phyloP scores from a whole-genome alignment of 2,888 invertebrate genomes.

The Acleris holmiana region DNA sequence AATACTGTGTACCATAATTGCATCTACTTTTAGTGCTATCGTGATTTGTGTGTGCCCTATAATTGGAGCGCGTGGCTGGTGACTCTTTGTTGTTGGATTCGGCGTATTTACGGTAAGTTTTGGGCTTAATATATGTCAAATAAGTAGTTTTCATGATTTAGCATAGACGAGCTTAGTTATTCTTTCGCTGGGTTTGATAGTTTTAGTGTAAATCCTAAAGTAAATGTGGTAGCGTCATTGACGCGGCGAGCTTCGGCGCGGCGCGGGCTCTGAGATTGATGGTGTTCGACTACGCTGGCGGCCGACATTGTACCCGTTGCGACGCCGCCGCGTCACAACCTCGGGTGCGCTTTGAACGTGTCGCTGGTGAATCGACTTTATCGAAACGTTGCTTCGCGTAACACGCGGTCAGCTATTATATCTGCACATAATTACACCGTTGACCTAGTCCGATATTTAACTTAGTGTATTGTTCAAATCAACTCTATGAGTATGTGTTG shows the following conservation, averaged over 20 bases:
- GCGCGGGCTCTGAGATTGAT: constrained; percentile 56
- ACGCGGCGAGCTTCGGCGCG: constrained; percentile 60
- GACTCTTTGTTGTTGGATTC: constrained; percentile 84
- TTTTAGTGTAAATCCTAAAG: constrained; percentile 46
- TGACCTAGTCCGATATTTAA: constrained; percentile 55
- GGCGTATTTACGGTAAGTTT: constrained; percentile 78
- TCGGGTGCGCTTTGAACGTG: constrained; percentile 65
- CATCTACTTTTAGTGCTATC: constrained; percentile 74
- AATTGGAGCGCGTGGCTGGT: constrained; percentile 84
- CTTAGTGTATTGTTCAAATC: constrained; percentile 41
- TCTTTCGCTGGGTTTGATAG: constrained; percentile 35
- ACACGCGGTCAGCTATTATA: constrained; percentile 31
- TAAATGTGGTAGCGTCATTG: constrained; percentile 72
- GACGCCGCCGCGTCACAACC: constrained; percentile 74
- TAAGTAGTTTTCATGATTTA: constrained; percentile 43
- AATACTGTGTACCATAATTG: constrained; percentile 65
- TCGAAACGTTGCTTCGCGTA: constrained; percentile 55
- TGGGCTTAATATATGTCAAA: constrained; percentile 50
- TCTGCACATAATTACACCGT: constrained; percentile 40
- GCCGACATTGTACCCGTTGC: constrained; percentile 67
- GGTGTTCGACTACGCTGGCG: constrained; percentile 58
- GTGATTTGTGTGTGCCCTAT: constrained; percentile 82
- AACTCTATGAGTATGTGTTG: constrained; percentile 13
- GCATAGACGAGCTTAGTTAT: constrained; percentile 44
- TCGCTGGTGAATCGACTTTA: constrained; percentile 64